Evolutionary conservation across 2,888 invertebrate genomes (phyloP).

Genomic region (Hirudinaria manillensis): DNA sequence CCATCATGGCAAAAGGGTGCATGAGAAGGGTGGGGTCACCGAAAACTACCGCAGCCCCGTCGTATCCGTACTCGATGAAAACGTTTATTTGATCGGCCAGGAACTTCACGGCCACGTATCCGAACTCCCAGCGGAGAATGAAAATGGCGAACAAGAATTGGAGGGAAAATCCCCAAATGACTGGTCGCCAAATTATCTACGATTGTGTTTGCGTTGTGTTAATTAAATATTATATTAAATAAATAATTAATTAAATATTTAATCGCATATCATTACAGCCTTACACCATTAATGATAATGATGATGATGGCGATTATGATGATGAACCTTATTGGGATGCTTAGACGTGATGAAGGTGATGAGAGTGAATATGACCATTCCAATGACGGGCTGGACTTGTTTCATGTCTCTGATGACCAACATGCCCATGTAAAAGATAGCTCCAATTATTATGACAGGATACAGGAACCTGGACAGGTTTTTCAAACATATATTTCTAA

Average conservation of each 20-base stretch:
- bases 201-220: not conserved
- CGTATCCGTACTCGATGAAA: slow-evolving; percentile 72
- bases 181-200: slow-evolving; percentile 65
- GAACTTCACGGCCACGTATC: slow-evolving; percentile 67
- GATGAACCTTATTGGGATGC: slow-evolving; percentile 41
- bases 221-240: not conserved
- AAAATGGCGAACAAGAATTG: slow-evolving; percentile 79
- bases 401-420: slow-evolving; percentile 36
- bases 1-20: slow-evolving; percentile 73
- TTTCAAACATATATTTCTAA: not conserved
- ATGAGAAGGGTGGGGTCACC: slow-evolving; percentile 57
- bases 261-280: not conserved
- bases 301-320: not conserved
- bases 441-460: slow-evolving; percentile 35
- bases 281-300: not conserved
- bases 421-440: slow-evolving; percentile 36
- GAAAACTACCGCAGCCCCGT: slow-evolving; percentile 79
- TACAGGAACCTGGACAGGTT: slow-evolving; percentile 28
- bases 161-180: slow-evolving; percentile 70
- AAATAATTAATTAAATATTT: not conserved
- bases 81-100: slow-evolving; percentile 66
- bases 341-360: slow-evolving; percentile 38
- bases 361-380: slow-evolving; percentile 39
- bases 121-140: slow-evolving; percentile 77
- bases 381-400: slow-evolving; percentile 41